Evolutionary conservation across 2,797 vertebrate genomes (phyloP).

Genomic region (Streptopelia turtur): DNA sequence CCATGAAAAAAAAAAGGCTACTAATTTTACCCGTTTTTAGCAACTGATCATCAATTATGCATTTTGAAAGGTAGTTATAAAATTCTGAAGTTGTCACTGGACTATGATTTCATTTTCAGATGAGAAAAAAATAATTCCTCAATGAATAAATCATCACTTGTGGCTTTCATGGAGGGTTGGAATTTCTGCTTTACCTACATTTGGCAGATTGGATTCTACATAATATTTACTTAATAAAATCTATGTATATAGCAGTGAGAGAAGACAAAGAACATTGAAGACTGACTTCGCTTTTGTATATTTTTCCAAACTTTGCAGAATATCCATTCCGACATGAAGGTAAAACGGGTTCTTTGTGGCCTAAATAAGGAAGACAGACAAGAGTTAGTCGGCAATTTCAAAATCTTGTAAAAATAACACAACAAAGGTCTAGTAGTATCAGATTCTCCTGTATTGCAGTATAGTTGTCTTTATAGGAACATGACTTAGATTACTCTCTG

Average conservation of each 20-base stretch:
- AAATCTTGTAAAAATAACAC: conserved; percentile 13
- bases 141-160: neutral
- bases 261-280: neutral
- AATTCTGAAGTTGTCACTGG: neutral
- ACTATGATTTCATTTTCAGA: neutral
- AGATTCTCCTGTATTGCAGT: neutral
- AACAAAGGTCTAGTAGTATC: neutral
- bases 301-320: conserved; percentile 96
- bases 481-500: neutral
- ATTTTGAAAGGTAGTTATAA: neutral
- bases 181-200: conserved; percentile 10
- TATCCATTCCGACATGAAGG: conserved; percentile 98
- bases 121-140: neutral
- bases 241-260: neutral
- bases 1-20: neutral
- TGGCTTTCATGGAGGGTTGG: neutral
- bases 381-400: neutral
- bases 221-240: neutral
- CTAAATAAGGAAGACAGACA: conserved; percentile 71
- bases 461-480: neutral
- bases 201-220: conserved; percentile 1
- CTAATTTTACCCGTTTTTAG: neutral
- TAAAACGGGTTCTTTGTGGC: conserved; percentile 99
- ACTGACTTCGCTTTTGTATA: conserved; percentile 95
- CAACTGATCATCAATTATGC: neutral